Evolutionary conservation across 2,113 vertebrate genomes (phyloP), one percentile per base, ranked within the genome.

Genomic region (Neolamprologus cancellatus): DNA sequence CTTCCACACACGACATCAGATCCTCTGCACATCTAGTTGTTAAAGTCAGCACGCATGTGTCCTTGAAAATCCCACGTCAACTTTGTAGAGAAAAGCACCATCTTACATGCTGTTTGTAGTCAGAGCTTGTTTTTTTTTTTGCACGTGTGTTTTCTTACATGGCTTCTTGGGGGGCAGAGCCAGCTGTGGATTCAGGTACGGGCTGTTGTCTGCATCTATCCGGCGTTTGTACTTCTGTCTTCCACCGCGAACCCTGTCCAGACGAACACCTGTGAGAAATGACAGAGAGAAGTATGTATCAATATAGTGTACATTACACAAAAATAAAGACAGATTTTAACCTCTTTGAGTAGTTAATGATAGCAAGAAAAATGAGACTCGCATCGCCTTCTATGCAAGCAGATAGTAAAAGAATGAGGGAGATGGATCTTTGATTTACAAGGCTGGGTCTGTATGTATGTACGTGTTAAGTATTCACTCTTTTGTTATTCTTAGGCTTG

Each of bases 131-230:
- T 32, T 30, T 64, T 15, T 30, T 4, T 5, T 78, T 59, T 81
- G 39, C 82, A 46, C 61, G 50, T 84, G 41, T 46, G 61, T 79
- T 61, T 86, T 66, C 98, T 99, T 97, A 99, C 99, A 99, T 98
- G 98, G 99, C 97, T 99, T 99, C 97, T 99, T 99, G 92, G 98
- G 96, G 79, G 99, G 98, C 94, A 99, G 97, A 92, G 98, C 98
- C 96, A 99, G 96, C 94, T 99, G 98, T 88, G 99, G 99, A 94
- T 99, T 99, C 97, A 99, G 97, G 94, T 99, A 99, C 2, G 99
- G 98, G 93, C 98, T 99, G 95, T 99, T 99, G 95, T 99, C 99
- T 20, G 99, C 99, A 84, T 99, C 99, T 99, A 99, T 99, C 96
- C 99, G 97, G 88, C 99, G 98, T 94, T 99, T 99, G 95, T 99